A percentile compares a stretch with the other conserved stretches of the same genome.
phyloP scores from a whole-genome alignment of 2,888 invertebrate genomes.

The Crematogaster levior region DNA sequence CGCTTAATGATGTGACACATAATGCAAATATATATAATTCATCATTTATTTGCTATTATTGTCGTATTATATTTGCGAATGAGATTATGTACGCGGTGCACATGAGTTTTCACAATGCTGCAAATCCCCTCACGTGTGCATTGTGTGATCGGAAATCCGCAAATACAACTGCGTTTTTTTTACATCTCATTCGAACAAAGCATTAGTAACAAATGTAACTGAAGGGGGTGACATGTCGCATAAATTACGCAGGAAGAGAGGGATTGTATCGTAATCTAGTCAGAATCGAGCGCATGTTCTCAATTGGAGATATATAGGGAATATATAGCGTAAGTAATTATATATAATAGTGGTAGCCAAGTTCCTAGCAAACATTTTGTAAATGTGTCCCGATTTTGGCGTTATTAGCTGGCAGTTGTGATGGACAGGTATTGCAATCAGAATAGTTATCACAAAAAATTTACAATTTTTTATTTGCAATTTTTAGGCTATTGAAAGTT shows the following conservation, averaged over 20 bases:
- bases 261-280: not conserved
- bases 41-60: not conserved
- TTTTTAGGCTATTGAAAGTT: too few relatives aligned
- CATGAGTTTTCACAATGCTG: not conserved
- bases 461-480: too few relatives aligned
- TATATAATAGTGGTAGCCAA: too few relatives aligned
- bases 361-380: not conserved
- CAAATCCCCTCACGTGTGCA: not conserved
- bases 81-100: not conserved
- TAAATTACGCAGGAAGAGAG: not conserved
- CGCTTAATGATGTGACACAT: not conserved
- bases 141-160: not conserved
- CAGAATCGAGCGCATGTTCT: not conserved
- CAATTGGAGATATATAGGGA: not conserved
- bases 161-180: not conserved
- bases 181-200: not conserved
- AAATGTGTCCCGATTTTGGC: not conserved
- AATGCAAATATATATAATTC: not conserved
- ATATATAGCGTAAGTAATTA: too few relatives aligned
- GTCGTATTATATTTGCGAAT: slow-evolving; percentile 6
- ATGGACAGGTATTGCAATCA: not conserved
- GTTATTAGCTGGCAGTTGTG: not conserved
- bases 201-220: not conserved
- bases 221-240: not conserved
- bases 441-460: not conserved